These are phyloP conservation scores for Rotaria socialis DNA, from an alignment of 2,888 invertebrate genomes.

Conservation along the genomic window DNA sequence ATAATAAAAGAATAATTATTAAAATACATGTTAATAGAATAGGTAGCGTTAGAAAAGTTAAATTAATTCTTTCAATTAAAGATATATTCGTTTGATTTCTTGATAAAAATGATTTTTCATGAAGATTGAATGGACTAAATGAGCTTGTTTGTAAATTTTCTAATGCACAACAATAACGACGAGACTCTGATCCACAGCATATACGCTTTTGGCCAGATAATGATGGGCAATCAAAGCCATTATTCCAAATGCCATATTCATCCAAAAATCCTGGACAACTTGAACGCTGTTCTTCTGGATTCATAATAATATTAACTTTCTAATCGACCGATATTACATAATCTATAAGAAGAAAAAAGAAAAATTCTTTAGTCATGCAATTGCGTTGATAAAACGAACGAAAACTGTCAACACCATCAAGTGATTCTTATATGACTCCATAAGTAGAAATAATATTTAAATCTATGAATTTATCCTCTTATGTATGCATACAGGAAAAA, in stretches of 20 bases:
- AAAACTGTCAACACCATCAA: constrained; percentile 8
- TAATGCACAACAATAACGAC: constrained; percentile 47
- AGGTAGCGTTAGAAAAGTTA: neutral
- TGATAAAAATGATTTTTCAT: neutral
- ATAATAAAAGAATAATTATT: neutral
- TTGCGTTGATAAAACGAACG: neutral
- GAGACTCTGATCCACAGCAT: constrained; percentile 48
- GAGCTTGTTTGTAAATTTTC: neutral
- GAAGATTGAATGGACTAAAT: neutral
- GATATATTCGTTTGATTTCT: neutral
- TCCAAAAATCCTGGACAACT: constrained; percentile 49
- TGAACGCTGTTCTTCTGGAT: neutral
- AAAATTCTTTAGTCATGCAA: neutral
- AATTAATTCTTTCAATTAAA: neutral
- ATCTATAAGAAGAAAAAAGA: neutral
- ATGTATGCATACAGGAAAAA: neutral
- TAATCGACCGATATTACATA: neutral
- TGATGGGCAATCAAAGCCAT: constrained; percentile 49
- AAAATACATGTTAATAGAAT: neutral
- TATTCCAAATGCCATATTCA: constrained; percentile 50
- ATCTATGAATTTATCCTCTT: neutral
- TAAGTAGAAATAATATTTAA: neutral
- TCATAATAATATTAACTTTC: neutral
- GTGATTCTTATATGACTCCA: constrained; percentile 6
- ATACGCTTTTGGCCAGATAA: constrained; percentile 48